These are phyloP conservation scores for Drosophila cracens DNA, from an alignment of 2,888 invertebrate genomes.

Conservation along the genomic window DNA sequence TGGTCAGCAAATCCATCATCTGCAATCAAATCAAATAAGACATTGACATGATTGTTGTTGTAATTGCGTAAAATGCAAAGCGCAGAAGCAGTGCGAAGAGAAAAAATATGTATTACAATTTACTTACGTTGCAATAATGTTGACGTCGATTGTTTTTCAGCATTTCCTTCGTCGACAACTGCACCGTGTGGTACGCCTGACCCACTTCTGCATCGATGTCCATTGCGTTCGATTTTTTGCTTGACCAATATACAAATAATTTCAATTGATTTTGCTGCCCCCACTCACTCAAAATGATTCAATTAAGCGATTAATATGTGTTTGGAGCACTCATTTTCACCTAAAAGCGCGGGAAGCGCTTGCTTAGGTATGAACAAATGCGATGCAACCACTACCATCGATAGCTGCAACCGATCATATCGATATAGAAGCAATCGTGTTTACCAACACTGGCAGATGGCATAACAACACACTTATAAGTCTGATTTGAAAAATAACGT, in stretches of 20 bases:
- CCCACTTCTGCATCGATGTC: constrained; percentile 73
- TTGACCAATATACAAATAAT: neutral
- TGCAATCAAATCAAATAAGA: constrained; percentile 59
- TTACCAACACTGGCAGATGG: constrained; percentile 16
- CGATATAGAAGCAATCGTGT: constrained; percentile 3
- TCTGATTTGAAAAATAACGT: neutral
- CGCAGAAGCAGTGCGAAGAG: constrained; percentile 9
- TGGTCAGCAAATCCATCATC: constrained; percentile 84
- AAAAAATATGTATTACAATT: constrained; percentile 1
- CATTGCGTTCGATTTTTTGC: constrained; percentile 52
- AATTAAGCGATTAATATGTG: constrained; percentile 10
- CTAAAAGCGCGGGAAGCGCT: constrained; percentile 64
- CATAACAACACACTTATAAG: neutral
- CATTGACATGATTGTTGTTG: constrained; percentile 14
- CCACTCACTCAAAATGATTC: constrained; percentile 15
- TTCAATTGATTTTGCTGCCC: neutral
- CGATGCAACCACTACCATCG: constrained; percentile 14
- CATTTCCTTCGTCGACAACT: constrained; percentile 83
- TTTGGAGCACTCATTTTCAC: constrained; percentile 21
- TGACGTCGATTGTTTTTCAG: constrained; percentile 82
- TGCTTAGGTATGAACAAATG: constrained; percentile 23
- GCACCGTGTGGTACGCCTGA: constrained; percentile 82
- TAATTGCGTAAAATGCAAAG: constrained; percentile 24
- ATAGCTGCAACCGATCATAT: constrained; percentile 15
- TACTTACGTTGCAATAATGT: constrained; percentile 83